phyloP scores from a whole-genome alignment of 92 coral and sea anemone species.

The Porites rus region DNA sequence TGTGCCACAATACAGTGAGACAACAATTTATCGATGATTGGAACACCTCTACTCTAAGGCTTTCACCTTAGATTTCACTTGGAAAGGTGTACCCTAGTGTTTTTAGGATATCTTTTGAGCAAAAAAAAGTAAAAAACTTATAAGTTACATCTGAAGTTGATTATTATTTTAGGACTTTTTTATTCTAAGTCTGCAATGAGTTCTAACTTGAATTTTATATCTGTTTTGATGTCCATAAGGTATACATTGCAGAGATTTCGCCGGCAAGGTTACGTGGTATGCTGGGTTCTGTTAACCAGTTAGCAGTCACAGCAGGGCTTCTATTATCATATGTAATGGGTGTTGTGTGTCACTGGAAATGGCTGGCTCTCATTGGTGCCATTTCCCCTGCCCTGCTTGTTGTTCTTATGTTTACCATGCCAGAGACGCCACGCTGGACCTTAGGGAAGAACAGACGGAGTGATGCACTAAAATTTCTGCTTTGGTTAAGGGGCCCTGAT shows the following conservation, averaged over 20 bases:
- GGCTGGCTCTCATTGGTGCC: conserved; percentile 91
- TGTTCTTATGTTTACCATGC: conserved; percentile 80
- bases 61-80: too few species aligned
- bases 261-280: conserved; percentile 83
- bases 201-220: too few species aligned
- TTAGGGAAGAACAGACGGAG: conserved; percentile 72
- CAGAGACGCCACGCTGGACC: conserved; percentile 96
- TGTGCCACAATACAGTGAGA: too few species aligned
- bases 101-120: too few species aligned
- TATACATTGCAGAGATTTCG: conserved; percentile 92
- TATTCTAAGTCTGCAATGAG: too few species aligned
- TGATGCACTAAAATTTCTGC: conserved; percentile 77
- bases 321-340: conserved; percentile 72
- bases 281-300: conserved; percentile 87
- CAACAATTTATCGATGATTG: too few species aligned
- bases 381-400: conserved; percentile 74
- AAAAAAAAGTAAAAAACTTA: too few species aligned
- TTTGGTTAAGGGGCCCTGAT: conserved; percentile 76
- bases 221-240: conserved; percentile 49
- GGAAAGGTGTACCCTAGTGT: too few species aligned
- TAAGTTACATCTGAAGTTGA: too few species aligned
- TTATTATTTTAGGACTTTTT: too few species aligned
- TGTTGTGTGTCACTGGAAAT: conserved; percentile 68
- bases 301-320: conserved; percentile 81
- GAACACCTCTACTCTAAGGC: too few species aligned